phyloP scores from a whole-genome alignment of 2,113 vertebrate species.

The Ceyx melanurus region DNA sequence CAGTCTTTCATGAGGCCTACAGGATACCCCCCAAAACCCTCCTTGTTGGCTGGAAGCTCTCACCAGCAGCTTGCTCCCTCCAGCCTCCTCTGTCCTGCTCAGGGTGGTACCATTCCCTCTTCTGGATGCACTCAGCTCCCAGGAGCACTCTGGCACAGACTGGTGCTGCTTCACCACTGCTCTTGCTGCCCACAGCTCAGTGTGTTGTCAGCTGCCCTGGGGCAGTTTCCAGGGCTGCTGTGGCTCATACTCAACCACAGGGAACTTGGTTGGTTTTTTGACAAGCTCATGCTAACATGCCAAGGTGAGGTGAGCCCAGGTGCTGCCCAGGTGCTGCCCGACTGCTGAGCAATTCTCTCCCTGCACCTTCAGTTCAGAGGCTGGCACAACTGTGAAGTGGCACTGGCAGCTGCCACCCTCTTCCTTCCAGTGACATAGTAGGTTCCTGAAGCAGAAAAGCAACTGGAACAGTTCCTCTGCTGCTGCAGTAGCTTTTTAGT shows the following conservation, averaged over 20 bases:
- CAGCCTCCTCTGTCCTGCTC: neutral
- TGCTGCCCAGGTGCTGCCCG: neutral
- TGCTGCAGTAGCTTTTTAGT: neutral
- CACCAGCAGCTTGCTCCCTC: neutral
- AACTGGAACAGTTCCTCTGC: neutral
- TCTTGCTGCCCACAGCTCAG: neutral
- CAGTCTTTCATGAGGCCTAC: neutral
- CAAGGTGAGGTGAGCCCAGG: neutral
- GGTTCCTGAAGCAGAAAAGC: neutral
- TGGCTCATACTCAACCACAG: neutral
- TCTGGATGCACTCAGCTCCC: neutral
- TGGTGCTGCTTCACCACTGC: neutral
- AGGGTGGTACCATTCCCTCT: neutral
- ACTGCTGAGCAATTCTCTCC: neutral
- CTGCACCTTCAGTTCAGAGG: neutral
- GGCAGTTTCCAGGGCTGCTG: neutral
- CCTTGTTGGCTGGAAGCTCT: neutral
- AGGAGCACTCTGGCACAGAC: neutral
- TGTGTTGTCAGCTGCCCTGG: neutral
- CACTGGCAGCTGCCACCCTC: accelerated
- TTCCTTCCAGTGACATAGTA: neutral
- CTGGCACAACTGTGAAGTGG: neutral
- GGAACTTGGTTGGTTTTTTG: neutral
- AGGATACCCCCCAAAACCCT: neutral
- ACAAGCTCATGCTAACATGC: neutral